phyloP scores from a whole-genome alignment of 2,113 vertebrate species.

The Numida meleagris region DNA sequence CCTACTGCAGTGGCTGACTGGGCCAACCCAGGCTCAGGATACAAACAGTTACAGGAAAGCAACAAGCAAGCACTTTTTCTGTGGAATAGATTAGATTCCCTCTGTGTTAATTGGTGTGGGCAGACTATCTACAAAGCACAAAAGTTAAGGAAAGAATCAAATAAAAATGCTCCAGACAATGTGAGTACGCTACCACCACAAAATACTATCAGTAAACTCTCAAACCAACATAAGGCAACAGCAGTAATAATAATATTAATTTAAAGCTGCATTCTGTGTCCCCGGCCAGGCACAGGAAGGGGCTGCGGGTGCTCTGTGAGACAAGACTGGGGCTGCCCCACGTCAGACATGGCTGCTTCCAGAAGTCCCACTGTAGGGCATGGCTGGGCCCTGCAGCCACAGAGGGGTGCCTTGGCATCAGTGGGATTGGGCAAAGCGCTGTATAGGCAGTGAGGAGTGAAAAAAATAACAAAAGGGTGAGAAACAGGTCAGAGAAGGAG shows the following conservation, averaged over 20 bases:
- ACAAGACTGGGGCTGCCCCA: neutral
- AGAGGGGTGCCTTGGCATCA: no score
- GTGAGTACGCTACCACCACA: neutral
- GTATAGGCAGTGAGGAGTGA: neutral
- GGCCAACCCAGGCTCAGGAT: neutral
- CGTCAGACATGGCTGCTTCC: neutral
- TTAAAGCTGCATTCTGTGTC: neutral
- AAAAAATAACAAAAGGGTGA: neutral
- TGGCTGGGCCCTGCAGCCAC: no score
- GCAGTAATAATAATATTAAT: neutral
- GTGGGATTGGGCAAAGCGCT: neutral
- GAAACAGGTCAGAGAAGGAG: neutral
- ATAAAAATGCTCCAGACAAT: neutral
- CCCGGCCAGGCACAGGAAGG: rapidly evolving
- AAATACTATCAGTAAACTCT: neutral
- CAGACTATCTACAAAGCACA: neutral
- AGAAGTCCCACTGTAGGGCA: no score
- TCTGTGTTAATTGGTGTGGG: neutral
- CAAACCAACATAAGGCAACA: neutral
- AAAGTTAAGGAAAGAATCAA: neutral
- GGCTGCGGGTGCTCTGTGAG: neutral
- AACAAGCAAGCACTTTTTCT: neutral
- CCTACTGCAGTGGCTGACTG: neutral
- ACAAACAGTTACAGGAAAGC: neutral
- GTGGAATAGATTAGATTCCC: neutral